Evolutionary conservation across 2,113 vertebrate species (phyloP), one percentile per base, ranked within the genome.

Genomic region (Probosciger aterrimus): DNA sequence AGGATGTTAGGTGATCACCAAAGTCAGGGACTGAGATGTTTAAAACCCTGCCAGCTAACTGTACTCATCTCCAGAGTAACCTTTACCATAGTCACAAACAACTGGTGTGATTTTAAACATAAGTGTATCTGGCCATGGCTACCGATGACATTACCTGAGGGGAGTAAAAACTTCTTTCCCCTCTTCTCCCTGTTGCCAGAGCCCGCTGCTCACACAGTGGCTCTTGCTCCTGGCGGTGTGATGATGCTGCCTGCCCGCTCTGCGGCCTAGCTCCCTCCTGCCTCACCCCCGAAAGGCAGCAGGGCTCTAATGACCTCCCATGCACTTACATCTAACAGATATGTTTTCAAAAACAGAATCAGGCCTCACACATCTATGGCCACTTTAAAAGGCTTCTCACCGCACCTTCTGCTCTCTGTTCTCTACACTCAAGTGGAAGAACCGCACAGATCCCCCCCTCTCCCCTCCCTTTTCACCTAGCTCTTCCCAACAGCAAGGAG

Each of bases 331-430:
- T 33, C 85, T 39, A 59, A 46, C 92, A 90, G 90, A 92, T 65
- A 95, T 0, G 3, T 44, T 80, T 80, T 14, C 63, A 71, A 86
- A 93, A 96, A 88, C 82, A 60, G 90, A 77, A 70, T 94, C 87
- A 55, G 93, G 95, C 92, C 94, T 85, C 84, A 87, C 93, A 95
- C 94, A 90, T 94, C 87, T 63, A 77, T 1, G 2, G 63, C 41
- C 85, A 55, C 93, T 94, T 93, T 80, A 62, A 93, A 91, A 89
- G 84, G 79, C 41, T 95, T 90, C 91, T 94, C 80, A 59, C 37
- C 0, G 1, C 75, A 88, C 86, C 89, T 95, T 89, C 93, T 92
- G 89, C 70, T 89, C 95, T 90, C 93, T 93, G 90, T 85, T 93
- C 92, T 68, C 82, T 65, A 69, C 79, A 73, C 90, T 94, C 79